phyloP scores from a whole-genome alignment of 2,113 vertebrate genomes.

The Hyla sarda region DNA sequence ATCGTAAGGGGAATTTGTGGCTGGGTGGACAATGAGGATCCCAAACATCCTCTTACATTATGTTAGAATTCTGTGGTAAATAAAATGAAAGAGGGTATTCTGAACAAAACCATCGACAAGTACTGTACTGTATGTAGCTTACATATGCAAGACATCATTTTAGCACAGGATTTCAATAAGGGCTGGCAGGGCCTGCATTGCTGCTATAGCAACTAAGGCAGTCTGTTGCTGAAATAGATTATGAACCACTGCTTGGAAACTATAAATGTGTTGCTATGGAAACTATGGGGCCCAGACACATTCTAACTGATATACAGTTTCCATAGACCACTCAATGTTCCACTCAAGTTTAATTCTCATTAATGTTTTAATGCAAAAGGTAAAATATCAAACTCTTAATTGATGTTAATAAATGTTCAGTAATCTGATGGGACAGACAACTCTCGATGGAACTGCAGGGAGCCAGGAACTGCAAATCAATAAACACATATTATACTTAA shows the following conservation, averaged over 20 bases:
- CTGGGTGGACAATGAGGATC: too few species aligned
- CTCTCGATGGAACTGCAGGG: background rate
- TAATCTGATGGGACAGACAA: background rate
- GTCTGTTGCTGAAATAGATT: constrained; percentile 34
- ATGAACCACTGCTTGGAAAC: constrained; percentile 24
- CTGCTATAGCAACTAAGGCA: constrained; percentile 46
- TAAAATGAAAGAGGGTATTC: background rate
- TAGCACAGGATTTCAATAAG: constrained; percentile 18
- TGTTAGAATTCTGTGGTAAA: background rate
- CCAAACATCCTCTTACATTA: background rate
- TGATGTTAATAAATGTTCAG: background rate
- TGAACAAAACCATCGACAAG: background rate
- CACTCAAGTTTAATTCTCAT: background rate
- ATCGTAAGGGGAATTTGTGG: too few species aligned
- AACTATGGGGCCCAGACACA: constrained; percentile 37
- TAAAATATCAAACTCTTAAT: background rate
- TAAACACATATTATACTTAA: background rate
- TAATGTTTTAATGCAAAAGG: background rate
- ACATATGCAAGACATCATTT: constrained; percentile 36
- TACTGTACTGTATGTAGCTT: background rate
- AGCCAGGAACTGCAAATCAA: background rate
- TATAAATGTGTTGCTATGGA: constrained; percentile 44
- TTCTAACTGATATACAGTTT: background rate
- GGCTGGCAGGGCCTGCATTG: constrained; percentile 34
- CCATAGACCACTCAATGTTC: background rate